A percentile compares a stretch with the other conserved stretches of the same genome.
phyloP scores from a whole-genome alignment of 2,113 vertebrate genomes.

The Gulo gulo region DNA sequence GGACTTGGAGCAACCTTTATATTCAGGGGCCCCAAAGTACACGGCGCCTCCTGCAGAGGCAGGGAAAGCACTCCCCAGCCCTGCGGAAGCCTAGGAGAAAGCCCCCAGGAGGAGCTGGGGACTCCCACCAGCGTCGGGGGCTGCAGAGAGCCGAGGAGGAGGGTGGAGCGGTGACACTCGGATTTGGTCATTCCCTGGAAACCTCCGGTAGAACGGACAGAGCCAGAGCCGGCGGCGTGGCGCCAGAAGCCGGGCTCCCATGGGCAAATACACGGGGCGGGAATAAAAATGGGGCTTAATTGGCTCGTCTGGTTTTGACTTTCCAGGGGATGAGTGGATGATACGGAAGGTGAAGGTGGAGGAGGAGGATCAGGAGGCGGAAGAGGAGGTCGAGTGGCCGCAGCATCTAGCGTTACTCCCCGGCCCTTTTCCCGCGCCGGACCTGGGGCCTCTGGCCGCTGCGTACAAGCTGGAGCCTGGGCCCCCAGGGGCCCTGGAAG shows the following conservation, averaged over 20 bases:
- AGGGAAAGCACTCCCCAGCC: background rate
- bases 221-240: background rate
- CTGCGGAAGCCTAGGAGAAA: background rate
- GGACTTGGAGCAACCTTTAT: background rate
- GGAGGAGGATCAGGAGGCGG: conserved; percentile 74
- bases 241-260: background rate
- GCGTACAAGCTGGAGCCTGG: conserved; percentile 75
- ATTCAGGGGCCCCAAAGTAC: background rate
- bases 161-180: accelerated
- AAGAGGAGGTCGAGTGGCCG: conserved; percentile 58
- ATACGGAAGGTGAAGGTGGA: conserved; percentile 84
- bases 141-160: background rate
- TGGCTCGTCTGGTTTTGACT: background rate
- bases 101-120: accelerated
- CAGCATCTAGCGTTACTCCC: conserved; percentile 57
- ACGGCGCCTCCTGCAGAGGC: background rate
- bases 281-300: background rate
- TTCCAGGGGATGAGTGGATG: conserved; percentile 76
- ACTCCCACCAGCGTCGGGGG: background rate
- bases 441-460: background rate
- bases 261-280: background rate
- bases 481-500: background rate
- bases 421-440: background rate
- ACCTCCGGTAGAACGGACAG: background rate
- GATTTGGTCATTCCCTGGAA: background rate